Evolutionary conservation across 2,888 invertebrate species (phyloP).

Genomic region (Phyllotreta cruciferae): DNA sequence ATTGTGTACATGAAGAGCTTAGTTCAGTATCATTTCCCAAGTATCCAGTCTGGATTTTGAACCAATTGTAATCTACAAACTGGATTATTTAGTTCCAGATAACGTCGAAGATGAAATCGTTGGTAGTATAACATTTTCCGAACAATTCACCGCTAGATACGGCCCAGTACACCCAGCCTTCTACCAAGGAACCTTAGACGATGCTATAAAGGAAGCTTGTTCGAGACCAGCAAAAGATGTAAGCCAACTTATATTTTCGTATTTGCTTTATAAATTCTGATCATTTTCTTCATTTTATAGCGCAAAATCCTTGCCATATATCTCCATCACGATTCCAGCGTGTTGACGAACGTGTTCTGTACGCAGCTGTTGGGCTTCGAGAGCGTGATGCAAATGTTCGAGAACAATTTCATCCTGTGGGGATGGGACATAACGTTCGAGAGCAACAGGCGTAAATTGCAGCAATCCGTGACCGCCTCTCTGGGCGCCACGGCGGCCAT

Average conservation of each 20-base stretch:
- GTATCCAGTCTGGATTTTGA: too few species aligned
- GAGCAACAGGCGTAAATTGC: constrained; percentile 81
- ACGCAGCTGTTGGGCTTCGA: constrained; percentile 92
- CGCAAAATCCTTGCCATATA: constrained; percentile 93
- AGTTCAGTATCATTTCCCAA: too few species aligned
- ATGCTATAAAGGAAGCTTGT: constrained; percentile 90
- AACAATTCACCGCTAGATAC: constrained; percentile 85
- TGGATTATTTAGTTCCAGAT: constrained; percentile 78
- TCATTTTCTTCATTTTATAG: constrained; percentile 65
- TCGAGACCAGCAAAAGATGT: constrained; percentile 90
- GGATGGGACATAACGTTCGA: constrained; percentile 97
- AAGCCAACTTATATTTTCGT: constrained; percentile 46
- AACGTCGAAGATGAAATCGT: constrained; percentile 83
- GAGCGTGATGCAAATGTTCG: constrained; percentile 86
- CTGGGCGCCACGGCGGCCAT: constrained; percentile 84
- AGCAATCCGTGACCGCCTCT: constrained; percentile 76
- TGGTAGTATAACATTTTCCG: constrained; percentile 86
- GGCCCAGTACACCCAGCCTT: constrained; percentile 89
- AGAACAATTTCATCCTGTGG: constrained; percentile 91
- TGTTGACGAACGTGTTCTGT: constrained; percentile 96
- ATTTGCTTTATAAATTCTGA: constrained; percentile 11
- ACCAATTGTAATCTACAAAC: neutral
- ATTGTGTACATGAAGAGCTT: too few species aligned
- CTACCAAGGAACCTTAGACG: constrained; percentile 89
- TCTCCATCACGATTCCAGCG: constrained; percentile 95